Percentiles rank a stretch among this genome's conserved stretches.
Conservation (phyloP, 2,797 vertebrate species). For the Pelochelys cantorii region DNA sequence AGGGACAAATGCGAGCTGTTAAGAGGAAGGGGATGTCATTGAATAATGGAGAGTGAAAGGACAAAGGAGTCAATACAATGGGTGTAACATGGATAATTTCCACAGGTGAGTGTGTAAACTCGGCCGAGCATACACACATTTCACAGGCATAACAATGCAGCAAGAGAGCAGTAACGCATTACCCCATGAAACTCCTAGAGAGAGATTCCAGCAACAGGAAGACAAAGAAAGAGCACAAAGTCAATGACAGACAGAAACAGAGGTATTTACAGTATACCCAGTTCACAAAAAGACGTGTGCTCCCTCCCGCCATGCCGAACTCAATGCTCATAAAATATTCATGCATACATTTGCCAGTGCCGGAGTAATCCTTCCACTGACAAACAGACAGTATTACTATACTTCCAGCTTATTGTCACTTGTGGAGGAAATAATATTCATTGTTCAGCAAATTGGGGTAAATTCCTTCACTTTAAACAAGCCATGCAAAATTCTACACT, state of each 20-base stretch:
- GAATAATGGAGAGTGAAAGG: constrained; percentile 39
- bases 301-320: background rate
- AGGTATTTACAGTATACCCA: constrained; percentile 52
- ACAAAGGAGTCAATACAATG: constrained; percentile 43
- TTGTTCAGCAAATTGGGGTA: background rate
- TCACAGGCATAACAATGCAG: constrained; percentile 76
- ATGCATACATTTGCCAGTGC: fast-evolving
- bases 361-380: background rate
- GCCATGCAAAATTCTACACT: fast-evolving
- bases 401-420: background rate
- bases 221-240: constrained; percentile 82
- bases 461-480: background rate
- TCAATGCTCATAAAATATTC: background rate
- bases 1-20: constrained; percentile 40
- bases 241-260: constrained; percentile 77
- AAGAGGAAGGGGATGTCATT: constrained; percentile 40
- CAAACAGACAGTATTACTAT: fast-evolving
- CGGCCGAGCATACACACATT: background rate
- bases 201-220: constrained; percentile 84
- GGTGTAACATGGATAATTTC: constrained; percentile 44
- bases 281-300: constrained; percentile 68
- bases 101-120: constrained; percentile 54
- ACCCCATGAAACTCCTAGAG: constrained; percentile 99
- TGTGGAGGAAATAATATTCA: fast-evolving
- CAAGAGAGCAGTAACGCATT: constrained; percentile 87